Percentiles rank a stretch among this genome's conserved stretches.
phyloP scores from a whole-genome alignment of 2,888 invertebrate species.

The Leptarthrus brevirostris region DNA sequence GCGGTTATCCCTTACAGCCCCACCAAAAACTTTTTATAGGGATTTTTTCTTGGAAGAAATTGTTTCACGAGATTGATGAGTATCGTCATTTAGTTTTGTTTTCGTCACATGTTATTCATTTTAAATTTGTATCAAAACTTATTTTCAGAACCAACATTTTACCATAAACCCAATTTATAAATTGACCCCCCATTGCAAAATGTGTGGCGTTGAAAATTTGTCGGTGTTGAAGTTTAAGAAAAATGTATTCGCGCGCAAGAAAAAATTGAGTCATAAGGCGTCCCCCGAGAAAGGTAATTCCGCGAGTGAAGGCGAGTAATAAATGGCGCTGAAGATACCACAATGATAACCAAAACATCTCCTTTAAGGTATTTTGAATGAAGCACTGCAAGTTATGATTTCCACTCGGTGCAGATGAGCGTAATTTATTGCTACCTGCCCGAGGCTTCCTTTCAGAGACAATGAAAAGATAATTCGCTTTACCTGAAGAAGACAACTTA shows the following conservation, averaged over 20 bases:
- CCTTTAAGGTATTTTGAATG: constrained; percentile 35
- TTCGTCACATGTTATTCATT: too few relatives aligned
- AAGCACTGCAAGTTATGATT: constrained; percentile 25
- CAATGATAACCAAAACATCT: constrained; percentile 29
- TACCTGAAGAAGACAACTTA: constrained; percentile 33
- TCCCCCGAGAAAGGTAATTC: background rate
- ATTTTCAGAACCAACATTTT: too few relatives aligned
- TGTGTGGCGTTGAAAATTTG: too few relatives aligned
- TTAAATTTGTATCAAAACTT: too few relatives aligned
- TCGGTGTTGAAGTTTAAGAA: background rate
- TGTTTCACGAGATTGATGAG: too few relatives aligned
- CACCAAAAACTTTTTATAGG: too few relatives aligned
- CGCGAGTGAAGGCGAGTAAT: background rate
- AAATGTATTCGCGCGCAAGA: background rate
- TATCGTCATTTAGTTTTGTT: too few relatives aligned
- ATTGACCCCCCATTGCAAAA: too few relatives aligned
- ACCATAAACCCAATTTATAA: too few relatives aligned
- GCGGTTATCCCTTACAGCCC: too few relatives aligned
- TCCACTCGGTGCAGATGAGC: constrained; percentile 29
- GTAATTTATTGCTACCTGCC: constrained; percentile 39
- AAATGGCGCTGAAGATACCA: constrained; percentile 9
- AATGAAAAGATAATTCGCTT: constrained; percentile 41
- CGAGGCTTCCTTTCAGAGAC: constrained; percentile 29
- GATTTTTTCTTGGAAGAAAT: too few relatives aligned
- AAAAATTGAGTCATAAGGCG: background rate